These are phyloP conservation scores for Sinosuthora webbiana DNA, from an alignment of 2,113 vertebrate genomes.

Conservation along the genomic window DNA sequence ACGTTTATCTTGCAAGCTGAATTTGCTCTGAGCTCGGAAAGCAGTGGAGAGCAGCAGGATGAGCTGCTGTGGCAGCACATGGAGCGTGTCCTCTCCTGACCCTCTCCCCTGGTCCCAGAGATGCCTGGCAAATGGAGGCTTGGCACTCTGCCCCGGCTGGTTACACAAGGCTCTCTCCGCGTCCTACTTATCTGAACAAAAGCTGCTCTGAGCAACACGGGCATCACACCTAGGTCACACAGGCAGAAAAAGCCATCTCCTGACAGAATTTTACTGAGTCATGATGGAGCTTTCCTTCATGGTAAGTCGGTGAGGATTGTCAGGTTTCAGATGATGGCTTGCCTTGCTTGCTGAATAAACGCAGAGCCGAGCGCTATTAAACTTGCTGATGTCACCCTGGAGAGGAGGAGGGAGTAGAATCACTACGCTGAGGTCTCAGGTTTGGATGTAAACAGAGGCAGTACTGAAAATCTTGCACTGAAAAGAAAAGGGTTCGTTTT, in stretches of 20 bases:
- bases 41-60: not conserved
- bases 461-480: not conserved
- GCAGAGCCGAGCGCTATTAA: not conserved
- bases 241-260: constrained; percentile 50
- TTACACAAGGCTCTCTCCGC: constrained; percentile 51
- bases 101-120: constrained; percentile 11
- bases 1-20: not conserved
- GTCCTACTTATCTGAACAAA: constrained; percentile 65
- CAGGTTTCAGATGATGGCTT: constrained; percentile 35
- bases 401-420: not conserved
- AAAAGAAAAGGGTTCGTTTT: not conserved
- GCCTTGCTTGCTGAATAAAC: not conserved
- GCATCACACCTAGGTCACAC: constrained; percentile 45
- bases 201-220: constrained; percentile 10
- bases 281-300: constrained; percentile 47
- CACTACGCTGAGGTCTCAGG: not conserved
- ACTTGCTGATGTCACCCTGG: not conserved
- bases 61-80: constrained; percentile 48
- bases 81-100: constrained; percentile 66
- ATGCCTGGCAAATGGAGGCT: constrained; percentile 57
- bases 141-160: constrained; percentile 65
- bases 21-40: not conserved
- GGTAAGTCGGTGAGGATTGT: constrained; percentile 62
- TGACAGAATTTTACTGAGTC: constrained; percentile 47
- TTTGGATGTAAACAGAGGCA: not conserved